Percentiles rank a stretch among this genome's conserved stretches.
phyloP scores from a whole-genome alignment of 2,113 vertebrate genomes.

The Melanocharis versteri region DNA sequence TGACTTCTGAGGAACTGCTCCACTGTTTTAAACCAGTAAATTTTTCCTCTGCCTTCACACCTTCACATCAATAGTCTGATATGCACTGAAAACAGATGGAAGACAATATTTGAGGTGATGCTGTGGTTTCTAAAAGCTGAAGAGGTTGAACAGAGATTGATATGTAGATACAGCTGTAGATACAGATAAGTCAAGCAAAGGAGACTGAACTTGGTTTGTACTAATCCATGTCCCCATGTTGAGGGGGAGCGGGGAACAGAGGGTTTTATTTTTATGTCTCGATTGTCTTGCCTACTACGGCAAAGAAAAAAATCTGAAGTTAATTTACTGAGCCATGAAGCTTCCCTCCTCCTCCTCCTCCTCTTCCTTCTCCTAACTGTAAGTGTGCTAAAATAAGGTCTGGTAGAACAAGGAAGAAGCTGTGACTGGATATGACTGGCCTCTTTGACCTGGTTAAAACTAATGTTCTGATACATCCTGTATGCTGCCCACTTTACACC shows the following conservation, averaged over 20 bases:
- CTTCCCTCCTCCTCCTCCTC: neutral
- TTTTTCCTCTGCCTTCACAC: neutral
- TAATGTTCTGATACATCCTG: neutral
- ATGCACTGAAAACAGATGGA: neutral
- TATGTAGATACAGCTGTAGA: neutral
- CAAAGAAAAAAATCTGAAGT: neutral
- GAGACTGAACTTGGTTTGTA: neutral
- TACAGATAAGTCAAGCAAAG: neutral
- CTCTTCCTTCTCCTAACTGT: neutral
- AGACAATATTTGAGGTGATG: neutral
- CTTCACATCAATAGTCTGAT: neutral
- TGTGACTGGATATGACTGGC: neutral
- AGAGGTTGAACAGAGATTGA: neutral
- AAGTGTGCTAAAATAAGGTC: conserved; percentile 12
- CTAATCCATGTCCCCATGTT: conserved; percentile 5
- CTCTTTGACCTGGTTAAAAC: neutral
- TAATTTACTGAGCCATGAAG: conserved; percentile 44
- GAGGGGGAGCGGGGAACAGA: rapidly evolving
- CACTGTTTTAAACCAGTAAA: neutral
- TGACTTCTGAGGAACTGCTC: neutral
- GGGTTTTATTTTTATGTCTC: conserved; percentile 34
- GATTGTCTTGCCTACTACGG: neutral
- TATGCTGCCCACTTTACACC: neutral
- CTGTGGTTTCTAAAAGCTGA: neutral
- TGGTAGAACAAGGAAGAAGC: conserved; percentile 1